Evolutionary conservation across 2,797 vertebrate genomes (phyloP), one percentile per base, ranked within the genome.

Genomic region (Tragopan temminckii): DNA sequence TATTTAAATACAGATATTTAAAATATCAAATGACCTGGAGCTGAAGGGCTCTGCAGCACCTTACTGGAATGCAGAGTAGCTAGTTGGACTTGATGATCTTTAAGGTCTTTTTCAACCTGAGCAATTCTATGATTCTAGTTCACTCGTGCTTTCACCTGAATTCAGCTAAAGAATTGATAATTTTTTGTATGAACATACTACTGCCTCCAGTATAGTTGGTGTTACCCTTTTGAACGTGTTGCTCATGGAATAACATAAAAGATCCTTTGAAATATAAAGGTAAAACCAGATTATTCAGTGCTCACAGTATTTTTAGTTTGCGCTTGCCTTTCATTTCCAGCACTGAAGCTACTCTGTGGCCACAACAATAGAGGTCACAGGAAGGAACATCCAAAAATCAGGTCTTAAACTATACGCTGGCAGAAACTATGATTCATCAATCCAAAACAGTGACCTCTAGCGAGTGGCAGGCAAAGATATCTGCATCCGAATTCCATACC

Each of bases 261-360:
- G 80, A 85, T 17, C 38, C 74, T 94, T 92, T 95, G 91, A 94
- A 94, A 96, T 91, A 70, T 62, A 89, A 92, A 92, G 70, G 63
- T 29, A 74, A 69, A 27, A 55, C 50, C 61, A 89, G 85, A 64
- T 93, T 79, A 90, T 84, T 86, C 91, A 93, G 79, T 23, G 3
- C 29, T 71, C 48, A 20, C 15, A 42, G 33, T n/a, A 71, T 87
- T 88, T 93, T 72, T 36, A 74, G 36, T 74, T 36, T 40, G 42
- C 3, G 1, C 40, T 82, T 74, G 72, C 68, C 72, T 94, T 90
- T 94, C 63, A 81, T 95, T 94, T 64, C n/a, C 74, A 88, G 70
- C 64, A 16, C 85, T 45, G 43, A 57, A 38, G 40, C 55, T 57
- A 90, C 84, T 74, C 77, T 77, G 3, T 1, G 3, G 25, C 33